phyloP scores from a whole-genome alignment of 2,797 vertebrate species.

The Scleropages formosus region DNA sequence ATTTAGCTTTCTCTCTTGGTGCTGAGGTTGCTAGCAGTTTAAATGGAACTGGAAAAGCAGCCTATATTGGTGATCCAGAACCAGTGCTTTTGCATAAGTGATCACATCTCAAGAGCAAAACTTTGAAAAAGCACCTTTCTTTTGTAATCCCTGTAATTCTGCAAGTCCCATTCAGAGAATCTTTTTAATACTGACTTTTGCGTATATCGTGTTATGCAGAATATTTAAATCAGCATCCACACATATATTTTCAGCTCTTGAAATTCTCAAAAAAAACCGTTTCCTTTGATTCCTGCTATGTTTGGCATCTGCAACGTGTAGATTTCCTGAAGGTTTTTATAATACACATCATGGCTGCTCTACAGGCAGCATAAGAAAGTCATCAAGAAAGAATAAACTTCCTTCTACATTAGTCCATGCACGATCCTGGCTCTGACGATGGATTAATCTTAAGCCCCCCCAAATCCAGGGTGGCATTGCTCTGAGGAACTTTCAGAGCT shows the following conservation, averaged over 20 bases:
- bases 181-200: conserved; percentile 9
- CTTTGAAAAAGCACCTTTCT: no score
- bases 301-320: conserved; percentile 13
- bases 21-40: no score
- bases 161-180: no score
- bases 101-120: no score
- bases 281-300: conserved; percentile 18
- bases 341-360: conserved; percentile 25
- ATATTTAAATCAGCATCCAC: conserved; percentile 25
- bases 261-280: not conserved
- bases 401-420: conserved; percentile 58
- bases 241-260: not conserved
- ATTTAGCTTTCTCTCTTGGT: no score
- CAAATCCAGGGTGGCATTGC: conserved; percentile 70
- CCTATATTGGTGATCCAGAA: no score
- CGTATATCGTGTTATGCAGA: not conserved
- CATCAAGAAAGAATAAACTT: conserved; percentile 26
- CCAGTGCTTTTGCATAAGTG: no score
- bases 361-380: conserved; percentile 30
- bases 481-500: conserved; percentile 74
- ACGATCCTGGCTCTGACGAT: conserved; percentile 70
- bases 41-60: no score
- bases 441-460: conserved; percentile 72
- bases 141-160: no score
- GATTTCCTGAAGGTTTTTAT: conserved; percentile 11